Percentiles rank a stretch among this genome's conserved stretches.
phyloP scores from a whole-genome alignment of 2,113 vertebrate species.

The Rhombomys opimus region DNA sequence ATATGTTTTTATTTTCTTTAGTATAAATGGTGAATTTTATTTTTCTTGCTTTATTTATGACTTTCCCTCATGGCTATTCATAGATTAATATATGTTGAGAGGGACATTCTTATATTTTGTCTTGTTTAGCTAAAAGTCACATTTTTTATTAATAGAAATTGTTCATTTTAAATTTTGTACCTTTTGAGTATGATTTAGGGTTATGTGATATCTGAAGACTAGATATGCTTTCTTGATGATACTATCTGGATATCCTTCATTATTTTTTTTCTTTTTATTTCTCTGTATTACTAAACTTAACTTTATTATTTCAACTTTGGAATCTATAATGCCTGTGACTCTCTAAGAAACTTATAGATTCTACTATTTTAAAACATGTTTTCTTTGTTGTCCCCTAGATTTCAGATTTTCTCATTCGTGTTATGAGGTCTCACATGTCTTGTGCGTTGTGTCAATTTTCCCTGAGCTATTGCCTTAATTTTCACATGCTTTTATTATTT shows the following conservation, averaged over 20 bases:
- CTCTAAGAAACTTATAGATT: conserved; percentile 2
- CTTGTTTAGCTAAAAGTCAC: not conserved
- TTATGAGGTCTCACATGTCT: not conserved
- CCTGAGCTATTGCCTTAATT: too few relatives aligned
- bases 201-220: not conserved
- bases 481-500: not conserved
- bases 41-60: not conserved
- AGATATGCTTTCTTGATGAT: not conserved
- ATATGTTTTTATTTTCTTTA: not conserved
- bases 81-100: not conserved
- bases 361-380: not conserved
- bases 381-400: not conserved
- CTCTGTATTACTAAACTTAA: not conserved
- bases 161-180: not conserved
- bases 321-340: not conserved
- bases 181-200: not conserved
- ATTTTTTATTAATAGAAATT: conserved; percentile 3
- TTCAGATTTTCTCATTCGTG: not conserved
- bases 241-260: not conserved
- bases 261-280: not conserved
- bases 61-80: not conserved
- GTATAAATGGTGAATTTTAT: not conserved
- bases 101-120: not conserved
- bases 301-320: not conserved
- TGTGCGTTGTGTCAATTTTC: not conserved